Evolutionary conservation across 2,797 vertebrate genomes (phyloP).

Genomic region (Danio tinwini): DNA sequence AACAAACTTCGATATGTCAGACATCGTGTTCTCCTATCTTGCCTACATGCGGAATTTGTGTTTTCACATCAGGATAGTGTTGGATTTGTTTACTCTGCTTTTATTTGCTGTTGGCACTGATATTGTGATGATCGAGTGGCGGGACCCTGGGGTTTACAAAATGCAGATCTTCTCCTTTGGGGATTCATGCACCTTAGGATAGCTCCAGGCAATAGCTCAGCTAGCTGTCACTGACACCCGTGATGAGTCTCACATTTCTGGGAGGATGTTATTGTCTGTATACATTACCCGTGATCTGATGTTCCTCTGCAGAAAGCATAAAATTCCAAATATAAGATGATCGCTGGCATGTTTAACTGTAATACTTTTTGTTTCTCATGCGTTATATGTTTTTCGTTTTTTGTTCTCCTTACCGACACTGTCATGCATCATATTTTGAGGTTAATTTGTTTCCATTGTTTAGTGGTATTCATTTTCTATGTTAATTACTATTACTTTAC

Average conservation of each 20-base stretch:
- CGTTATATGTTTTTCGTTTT: slow-evolving; percentile 30
- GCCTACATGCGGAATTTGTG: slow-evolving; percentile 24
- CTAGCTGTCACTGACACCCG: slow-evolving; percentile 43
- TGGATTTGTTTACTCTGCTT: slow-evolving; percentile 34
- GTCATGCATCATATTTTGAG: slow-evolving; percentile 43
- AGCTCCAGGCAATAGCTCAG: slow-evolving; percentile 51
- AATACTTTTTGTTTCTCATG: slow-evolving; percentile 39
- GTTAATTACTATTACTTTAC: slow-evolving; percentile 32
- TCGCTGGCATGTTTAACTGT: background rate
- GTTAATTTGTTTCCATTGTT: slow-evolving; percentile 49
- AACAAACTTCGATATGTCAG: slow-evolving; percentile 4
- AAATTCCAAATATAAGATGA: background rate
- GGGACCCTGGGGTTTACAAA: background rate
- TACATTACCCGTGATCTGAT: slow-evolving; percentile 14
- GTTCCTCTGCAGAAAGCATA: background rate
- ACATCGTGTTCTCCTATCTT: slow-evolving; percentile 10
- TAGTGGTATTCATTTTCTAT: slow-evolving; percentile 9
- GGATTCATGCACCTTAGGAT: slow-evolving; percentile 47
- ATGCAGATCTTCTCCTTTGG: slow-evolving; percentile 37
- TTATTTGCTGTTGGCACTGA: background rate
- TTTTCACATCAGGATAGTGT: slow-evolving; percentile 41
- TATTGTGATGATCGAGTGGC: background rate
- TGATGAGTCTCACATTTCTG: slow-evolving; percentile 31
- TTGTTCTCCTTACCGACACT: slow-evolving; percentile 31
- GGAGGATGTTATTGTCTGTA: slow-evolving; percentile 37